These are phyloP conservation scores for Cerceris rybyensis DNA, from an alignment of 2,888 invertebrate genomes.

Conservation along the genomic window DNA sequence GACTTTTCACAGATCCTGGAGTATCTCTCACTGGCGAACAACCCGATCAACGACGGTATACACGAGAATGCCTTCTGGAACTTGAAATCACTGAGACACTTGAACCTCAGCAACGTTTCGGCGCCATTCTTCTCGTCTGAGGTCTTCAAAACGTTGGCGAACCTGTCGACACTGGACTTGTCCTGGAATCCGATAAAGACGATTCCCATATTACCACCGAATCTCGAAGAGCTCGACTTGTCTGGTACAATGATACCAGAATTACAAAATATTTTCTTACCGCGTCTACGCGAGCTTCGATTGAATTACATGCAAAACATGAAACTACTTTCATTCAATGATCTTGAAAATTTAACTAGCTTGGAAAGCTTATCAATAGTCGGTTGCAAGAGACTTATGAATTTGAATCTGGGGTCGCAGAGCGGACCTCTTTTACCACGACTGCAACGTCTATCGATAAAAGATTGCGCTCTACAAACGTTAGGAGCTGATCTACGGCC, in stretches of 20 bases:
- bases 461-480: slow-evolving; percentile 81
- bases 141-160: slow-evolving; percentile 72
- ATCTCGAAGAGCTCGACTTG: slow-evolving; percentile 84
- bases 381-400: slow-evolving; percentile 83
- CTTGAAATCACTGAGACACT: slow-evolving; percentile 66
- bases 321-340: slow-evolving; percentile 83
- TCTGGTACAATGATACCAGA: slow-evolving; percentile 85
- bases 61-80: slow-evolving; percentile 76
- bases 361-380: slow-evolving; percentile 83
- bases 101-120: slow-evolving; percentile 74
- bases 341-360: slow-evolving; percentile 83
- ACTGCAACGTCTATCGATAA: slow-evolving; percentile 82
- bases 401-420: slow-evolving; percentile 82
- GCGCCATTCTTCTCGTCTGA: slow-evolving; percentile 67
- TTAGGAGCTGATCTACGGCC: slow-evolving; percentile 80
- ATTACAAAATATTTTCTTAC: slow-evolving; percentile 81
- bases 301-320: slow-evolving; percentile 84
- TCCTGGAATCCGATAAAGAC: slow-evolving; percentile 83
- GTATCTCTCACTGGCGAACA: slow-evolving; percentile 74
- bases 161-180: slow-evolving; percentile 72
- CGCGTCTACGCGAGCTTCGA: slow-evolving; percentile 83
- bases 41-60: slow-evolving; percentile 76
- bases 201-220: slow-evolving; percentile 84
- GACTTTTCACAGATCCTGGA: slow-evolving; percentile 70
- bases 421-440: slow-evolving; percentile 77